phyloP scores from a whole-genome alignment of 2,888 invertebrate genomes.

The Megastigmus dorsalis region DNA sequence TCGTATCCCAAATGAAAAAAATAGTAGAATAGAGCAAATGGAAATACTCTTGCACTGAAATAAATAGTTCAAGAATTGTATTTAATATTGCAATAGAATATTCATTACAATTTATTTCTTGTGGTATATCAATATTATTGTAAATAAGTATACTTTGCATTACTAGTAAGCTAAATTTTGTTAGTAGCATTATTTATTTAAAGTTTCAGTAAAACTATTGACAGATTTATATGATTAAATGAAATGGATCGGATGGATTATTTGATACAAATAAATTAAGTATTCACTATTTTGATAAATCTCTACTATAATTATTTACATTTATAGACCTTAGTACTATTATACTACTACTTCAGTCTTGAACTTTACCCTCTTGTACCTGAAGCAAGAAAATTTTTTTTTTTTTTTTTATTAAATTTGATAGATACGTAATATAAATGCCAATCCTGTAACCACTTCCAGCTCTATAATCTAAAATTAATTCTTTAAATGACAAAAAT shows the following conservation, averaged over 20 bases:
- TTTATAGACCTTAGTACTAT: constrained; percentile 42
- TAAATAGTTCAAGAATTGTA: not conserved
- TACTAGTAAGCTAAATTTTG: constrained; percentile 16
- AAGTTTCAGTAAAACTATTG: constrained; percentile 1
- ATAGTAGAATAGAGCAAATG: constrained; percentile 93
- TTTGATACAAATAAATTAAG: constrained; percentile 2
- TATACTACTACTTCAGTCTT: constrained; percentile 76
- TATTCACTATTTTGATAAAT: constrained; percentile 1
- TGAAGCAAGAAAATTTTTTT: constrained; percentile 63
- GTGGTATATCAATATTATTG: constrained; percentile 45
- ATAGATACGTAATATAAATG: too few species aligned
- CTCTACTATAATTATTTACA: constrained; percentile 19
- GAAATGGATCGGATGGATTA: not conserved
- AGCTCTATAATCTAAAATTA: constrained; percentile 82
- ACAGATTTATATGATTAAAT: not conserved
- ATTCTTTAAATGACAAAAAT: constrained; percentile 83
- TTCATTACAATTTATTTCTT: constrained; percentile 6
- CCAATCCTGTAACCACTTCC: constrained; percentile 69
- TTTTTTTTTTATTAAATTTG: not conserved
- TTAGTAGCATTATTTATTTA: constrained; percentile 16
- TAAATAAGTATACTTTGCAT: constrained; percentile 34
- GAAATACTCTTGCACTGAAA: constrained; percentile 94
- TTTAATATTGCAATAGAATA: not conserved
- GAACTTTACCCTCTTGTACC: constrained; percentile 77
- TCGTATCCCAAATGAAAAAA: constrained; percentile 95